These are phyloP conservation scores for Spilogale gracilis DNA, from an alignment of 2,113 vertebrate genomes.

Conservation along the genomic window DNA sequence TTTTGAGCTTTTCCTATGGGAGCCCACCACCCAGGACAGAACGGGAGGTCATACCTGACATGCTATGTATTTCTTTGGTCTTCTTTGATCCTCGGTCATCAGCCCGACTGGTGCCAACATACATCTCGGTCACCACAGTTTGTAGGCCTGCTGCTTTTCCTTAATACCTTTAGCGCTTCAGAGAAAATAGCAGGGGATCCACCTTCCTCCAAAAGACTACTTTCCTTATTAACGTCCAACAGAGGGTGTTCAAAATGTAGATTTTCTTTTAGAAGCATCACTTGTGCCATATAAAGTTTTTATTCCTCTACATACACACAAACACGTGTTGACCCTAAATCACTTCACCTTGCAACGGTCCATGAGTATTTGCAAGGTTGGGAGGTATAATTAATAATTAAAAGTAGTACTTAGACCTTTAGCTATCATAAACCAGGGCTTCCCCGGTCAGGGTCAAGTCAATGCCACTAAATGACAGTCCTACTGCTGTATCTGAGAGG, in stretches of 20 bases:
- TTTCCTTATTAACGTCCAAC: neutral
- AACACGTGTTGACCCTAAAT: neutral
- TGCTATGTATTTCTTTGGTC: rapidly evolving
- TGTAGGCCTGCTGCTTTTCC: neutral
- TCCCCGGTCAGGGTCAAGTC: neutral
- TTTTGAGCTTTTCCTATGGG: neutral
- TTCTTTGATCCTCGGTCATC: rapidly evolving
- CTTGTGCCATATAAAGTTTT: neutral
- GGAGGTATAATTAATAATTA: neutral
- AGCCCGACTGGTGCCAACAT: neutral
- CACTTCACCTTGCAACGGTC: neutral
- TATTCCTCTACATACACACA: rapidly evolving
- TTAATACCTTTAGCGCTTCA: neutral
- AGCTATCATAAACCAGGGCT: neutral
- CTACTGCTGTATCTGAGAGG: neutral
- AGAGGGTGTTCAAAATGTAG: neutral
- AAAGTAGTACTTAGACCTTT: neutral
- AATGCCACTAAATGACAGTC: no score
- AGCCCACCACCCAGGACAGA: rapidly evolving
- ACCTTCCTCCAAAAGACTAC: neutral
- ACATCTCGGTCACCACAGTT: neutral
- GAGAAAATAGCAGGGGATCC: neutral
- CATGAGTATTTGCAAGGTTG: neutral
- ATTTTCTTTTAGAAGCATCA: neutral
- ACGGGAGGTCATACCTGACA: rapidly evolving